Evolutionary conservation across 2,113 vertebrate genomes (phyloP).

Genomic region (Anoplopoma fimbria): DNA sequence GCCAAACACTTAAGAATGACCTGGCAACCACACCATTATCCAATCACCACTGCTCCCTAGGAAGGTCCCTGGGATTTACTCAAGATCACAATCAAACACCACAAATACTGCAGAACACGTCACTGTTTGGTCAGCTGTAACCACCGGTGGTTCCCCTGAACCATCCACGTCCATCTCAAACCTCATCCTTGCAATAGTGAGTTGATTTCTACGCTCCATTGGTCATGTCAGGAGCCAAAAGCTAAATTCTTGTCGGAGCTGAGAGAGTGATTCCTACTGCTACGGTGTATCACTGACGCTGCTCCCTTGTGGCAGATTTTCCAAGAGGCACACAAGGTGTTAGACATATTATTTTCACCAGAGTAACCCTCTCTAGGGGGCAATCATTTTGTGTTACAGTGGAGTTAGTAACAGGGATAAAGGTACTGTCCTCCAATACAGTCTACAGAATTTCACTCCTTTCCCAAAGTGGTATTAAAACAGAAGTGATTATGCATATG

Average conservation of each 20-base stretch:
- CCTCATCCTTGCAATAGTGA: conserved; percentile 4
- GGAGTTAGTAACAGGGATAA: conserved; percentile 67
- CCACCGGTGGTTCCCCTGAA: conserved; percentile 40
- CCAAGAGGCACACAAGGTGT: conserved; percentile 35
- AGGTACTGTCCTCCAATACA: conserved; percentile 32
- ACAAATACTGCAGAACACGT: conserved; percentile 12
- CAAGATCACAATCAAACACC: conserved; percentile 12
- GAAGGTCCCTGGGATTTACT: conserved; percentile 52
- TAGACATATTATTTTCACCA: conserved; percentile 73
- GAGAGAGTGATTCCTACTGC: conserved; percentile 67
- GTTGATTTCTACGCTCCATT: conserved; percentile 47
- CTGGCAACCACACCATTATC: conserved; percentile 26
- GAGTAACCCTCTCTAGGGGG: conserved; percentile 65
- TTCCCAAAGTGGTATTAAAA: conserved; percentile 56
- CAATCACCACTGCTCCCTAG: conserved; percentile 4
- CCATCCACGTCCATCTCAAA: conserved; percentile 14
- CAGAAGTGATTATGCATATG: conserved; percentile 59
- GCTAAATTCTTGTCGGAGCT: conserved; percentile 63
- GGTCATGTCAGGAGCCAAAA: conserved; percentile 42
- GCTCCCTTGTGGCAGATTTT: conserved; percentile 62
- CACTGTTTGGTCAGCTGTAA: conserved; percentile 28
- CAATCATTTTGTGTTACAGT: conserved; percentile 68
- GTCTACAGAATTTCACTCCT: conserved; percentile 35
- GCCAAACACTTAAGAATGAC: conserved; percentile 30
- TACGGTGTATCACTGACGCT: conserved; percentile 53